phyloP scores from a whole-genome alignment of 2,113 vertebrate genomes.

The Proterorhinus semilunaris region DNA sequence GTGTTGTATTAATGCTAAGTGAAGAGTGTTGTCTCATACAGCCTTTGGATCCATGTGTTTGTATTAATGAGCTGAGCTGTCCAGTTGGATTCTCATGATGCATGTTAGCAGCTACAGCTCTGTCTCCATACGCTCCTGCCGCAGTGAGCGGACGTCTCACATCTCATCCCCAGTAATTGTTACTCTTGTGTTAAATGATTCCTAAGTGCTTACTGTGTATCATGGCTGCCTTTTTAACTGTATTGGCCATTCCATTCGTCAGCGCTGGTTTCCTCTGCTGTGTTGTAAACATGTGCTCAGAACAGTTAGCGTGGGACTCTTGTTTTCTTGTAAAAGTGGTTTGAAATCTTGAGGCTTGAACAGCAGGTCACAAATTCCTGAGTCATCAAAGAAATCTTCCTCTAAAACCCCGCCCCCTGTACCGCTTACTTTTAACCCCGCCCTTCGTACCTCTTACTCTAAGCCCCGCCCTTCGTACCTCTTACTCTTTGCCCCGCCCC shows the following conservation, averaged over 20 bases:
- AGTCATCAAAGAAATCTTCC: too few species aligned
- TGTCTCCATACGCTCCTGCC: constrained; percentile 47
- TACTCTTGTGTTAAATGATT: constrained; percentile 6
- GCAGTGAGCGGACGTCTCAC: constrained; percentile 32
- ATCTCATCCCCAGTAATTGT: constrained; percentile 16
- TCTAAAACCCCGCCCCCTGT: neutral
- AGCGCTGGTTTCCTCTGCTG: constrained; percentile 46
- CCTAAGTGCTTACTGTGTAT: neutral
- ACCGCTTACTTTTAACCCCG: neutral
- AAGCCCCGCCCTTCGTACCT: neutral
- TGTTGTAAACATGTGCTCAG: constrained; percentile 14
- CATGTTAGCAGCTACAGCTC: constrained; percentile 39
- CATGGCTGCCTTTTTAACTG: constrained; percentile 61
- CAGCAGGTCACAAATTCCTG: neutral
- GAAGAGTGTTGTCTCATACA: neutral
- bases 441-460: neutral
- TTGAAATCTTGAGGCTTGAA: neutral
- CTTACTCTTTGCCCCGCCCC: neutral
- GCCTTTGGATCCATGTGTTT: neutral
- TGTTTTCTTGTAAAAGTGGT: neutral
- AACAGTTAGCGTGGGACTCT: neutral
- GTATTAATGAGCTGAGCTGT: constrained; percentile 15
- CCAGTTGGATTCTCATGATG: constrained; percentile 31
- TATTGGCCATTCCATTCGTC: constrained; percentile 56
- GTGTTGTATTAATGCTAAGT: neutral